Conservation (phyloP, 2,113 vertebrate species). For the Proterorhinus semilunaris region DNA sequence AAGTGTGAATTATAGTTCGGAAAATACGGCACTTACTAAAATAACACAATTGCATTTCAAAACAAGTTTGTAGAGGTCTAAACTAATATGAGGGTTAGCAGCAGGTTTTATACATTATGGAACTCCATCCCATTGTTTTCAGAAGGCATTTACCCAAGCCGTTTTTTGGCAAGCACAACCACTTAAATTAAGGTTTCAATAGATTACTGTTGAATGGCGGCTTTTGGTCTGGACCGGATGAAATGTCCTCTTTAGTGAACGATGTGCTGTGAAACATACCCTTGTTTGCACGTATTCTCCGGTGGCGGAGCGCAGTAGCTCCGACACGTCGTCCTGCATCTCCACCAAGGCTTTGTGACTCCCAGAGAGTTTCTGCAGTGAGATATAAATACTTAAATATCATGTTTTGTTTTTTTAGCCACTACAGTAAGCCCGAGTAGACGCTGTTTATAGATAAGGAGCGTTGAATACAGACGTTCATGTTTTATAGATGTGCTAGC, state of each 20-base stretch:
- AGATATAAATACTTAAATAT: conserved; percentile 9
- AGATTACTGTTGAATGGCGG: no score
- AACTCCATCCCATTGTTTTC: no score
- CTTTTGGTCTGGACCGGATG: neutral
- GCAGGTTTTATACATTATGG: no score
- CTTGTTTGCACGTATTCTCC: conserved; percentile 83
- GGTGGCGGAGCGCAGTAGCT: conserved; percentile 84
- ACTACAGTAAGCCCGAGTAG: neutral
- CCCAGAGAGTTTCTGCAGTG: conserved; percentile 89
- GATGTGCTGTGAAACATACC: conserved; percentile 70
- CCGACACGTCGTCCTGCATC: conserved; percentile 90
- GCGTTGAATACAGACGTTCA: conserved; percentile 5
- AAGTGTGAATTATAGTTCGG: no score
- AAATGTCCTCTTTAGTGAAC: neutral
- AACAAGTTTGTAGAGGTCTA: no score
- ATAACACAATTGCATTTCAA: no score
- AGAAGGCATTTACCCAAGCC: no score
- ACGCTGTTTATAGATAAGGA: conserved; percentile 16
- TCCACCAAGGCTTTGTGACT: conserved; percentile 97
- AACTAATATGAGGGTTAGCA: no score
- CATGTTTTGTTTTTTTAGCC: conserved; percentile 13
- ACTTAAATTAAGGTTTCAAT: no score
- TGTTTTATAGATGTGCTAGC: conserved; percentile 22
- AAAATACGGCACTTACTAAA: no score
- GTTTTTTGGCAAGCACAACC: no score